Conservation (phyloP, 2,888 invertebrate species). For the Melinaea marsaeus region DNA sequence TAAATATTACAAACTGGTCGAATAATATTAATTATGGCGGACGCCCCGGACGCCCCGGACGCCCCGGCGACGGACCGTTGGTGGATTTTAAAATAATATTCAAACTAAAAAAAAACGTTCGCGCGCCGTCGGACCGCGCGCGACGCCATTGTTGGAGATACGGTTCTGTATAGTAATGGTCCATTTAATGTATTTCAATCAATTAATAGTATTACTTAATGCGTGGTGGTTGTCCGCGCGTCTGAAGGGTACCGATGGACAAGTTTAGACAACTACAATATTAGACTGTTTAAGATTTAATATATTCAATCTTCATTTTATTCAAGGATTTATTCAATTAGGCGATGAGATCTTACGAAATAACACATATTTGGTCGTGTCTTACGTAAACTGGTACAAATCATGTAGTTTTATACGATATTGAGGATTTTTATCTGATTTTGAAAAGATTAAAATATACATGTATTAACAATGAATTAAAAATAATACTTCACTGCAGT, state of each 20-base stretch:
- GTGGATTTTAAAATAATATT: constrained; percentile 66
- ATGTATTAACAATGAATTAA: too few species aligned
- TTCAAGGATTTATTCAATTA: constrained; percentile 27
- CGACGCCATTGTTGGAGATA: not conserved
- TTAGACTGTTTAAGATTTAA: constrained; percentile 14
- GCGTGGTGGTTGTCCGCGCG: not conserved
- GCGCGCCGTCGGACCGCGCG: constrained; percentile 36
- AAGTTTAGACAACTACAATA: not conserved
- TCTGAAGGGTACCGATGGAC: too few species aligned
- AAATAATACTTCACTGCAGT: too few species aligned
- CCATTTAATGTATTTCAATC: not conserved
- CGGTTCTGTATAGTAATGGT: constrained; percentile 15
- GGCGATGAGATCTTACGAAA: constrained; percentile 8
- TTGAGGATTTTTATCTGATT: not conserved
- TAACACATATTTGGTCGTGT: not conserved
- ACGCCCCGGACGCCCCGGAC: constrained; percentile 30
- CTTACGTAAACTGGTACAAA: too few species aligned
- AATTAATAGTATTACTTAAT: not conserved
- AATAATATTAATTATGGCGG: constrained; percentile 40
- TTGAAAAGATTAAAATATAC: too few species aligned
- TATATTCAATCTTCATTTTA: constrained; percentile 19
- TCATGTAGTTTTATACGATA: not conserved
- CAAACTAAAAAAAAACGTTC: constrained; percentile 48
- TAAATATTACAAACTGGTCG: constrained; percentile 47
- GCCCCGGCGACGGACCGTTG: constrained; percentile 62